Base-by-base conservation (phyloP, 2,113 vertebrate genomes). In the Catagonus wagneri region DNA sequence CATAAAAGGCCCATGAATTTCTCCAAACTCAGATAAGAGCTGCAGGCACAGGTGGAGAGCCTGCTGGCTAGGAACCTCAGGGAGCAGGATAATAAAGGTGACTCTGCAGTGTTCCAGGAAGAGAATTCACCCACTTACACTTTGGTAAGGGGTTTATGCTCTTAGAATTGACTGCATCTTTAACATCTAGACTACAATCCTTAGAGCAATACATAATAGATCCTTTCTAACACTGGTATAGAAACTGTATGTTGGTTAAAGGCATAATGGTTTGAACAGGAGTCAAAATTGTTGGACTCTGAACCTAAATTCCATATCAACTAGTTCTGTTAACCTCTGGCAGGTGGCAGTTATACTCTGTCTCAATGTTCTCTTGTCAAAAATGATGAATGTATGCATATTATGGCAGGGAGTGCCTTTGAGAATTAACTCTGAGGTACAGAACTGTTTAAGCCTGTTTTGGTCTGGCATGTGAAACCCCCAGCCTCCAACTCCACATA, bases 271-370 rank as follows among this genome's bases (percentile, higher is more conserved):
- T 56, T 93, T 75, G 13, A 88, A 8, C 12, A 63, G 12, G 14
- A 74, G 7, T 69, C 91, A 92, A 13, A 71, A 69, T 69, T 83
- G 29, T 25, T 76, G 23, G 22, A 23, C 17, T 91, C 6, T 71
- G 36, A 29, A 13, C 20, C 12, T 44, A 54, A 76, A 1, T 89
- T 61, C 17, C 50, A 10, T 39, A 44, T 52, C 66, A 76, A 34
- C 80, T 50, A 80, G 10, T 32, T 84, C 79, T n/a, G 58, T 84
- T 97, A 95, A 76, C 66, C 74, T 89, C 71, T 39, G 44, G 6
- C 34, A 86, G 54, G 16, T 11, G 52, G 56, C 25, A 56, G 1
- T 89, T 88, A 74, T 81, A 91, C 50, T 81, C 20, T 36, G 34
- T 50, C 44, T 71, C 60, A n/a, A 3, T 29, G 65, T 61, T 78